Evolutionary conservation across 2,113 vertebrate genomes (phyloP).

Genomic region (Psilopogon haemacephalus): DNA sequence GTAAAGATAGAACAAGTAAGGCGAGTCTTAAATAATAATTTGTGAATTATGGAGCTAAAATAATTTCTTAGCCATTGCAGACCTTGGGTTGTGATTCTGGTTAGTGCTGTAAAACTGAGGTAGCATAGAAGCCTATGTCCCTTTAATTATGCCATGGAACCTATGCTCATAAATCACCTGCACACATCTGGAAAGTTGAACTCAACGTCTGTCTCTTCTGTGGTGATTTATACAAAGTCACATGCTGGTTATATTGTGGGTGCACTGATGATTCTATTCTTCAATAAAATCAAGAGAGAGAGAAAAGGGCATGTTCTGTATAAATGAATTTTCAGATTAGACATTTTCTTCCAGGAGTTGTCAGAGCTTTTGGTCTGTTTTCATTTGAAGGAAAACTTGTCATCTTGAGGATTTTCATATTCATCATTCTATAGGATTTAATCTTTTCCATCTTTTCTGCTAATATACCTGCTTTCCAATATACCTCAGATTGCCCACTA

Average conservation of each 20-base stretch:
- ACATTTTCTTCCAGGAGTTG: not conserved
- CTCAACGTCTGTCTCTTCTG: rapidly evolving
- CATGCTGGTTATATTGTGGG: rapidly evolving
- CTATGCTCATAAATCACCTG: not conserved
- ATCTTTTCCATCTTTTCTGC: not conserved
- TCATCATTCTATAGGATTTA: not conserved
- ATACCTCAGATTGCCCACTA: not conserved
- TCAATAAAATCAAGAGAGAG: not conserved
- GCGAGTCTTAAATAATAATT: not conserved
- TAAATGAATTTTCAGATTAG: not conserved
- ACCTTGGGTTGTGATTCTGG: not conserved
- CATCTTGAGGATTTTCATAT: not conserved
- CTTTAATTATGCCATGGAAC: not conserved
- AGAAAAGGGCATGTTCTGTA: not conserved
- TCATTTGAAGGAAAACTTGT: not conserved
- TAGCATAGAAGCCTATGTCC: not conserved
- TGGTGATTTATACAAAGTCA: not conserved
- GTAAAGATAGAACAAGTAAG: not conserved
- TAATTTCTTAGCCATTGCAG: not conserved
- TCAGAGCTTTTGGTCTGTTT: not conserved
- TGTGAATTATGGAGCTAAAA: not conserved
- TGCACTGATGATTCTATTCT: not conserved
- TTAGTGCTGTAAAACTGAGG: not conserved
- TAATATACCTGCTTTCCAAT: not conserved
- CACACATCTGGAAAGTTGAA: not conserved